A percentile compares a stretch with the other conserved stretches of the same genome.
phyloP scores from a whole-genome alignment of 2,888 invertebrate genomes.

The Phorcus lineatus region DNA sequence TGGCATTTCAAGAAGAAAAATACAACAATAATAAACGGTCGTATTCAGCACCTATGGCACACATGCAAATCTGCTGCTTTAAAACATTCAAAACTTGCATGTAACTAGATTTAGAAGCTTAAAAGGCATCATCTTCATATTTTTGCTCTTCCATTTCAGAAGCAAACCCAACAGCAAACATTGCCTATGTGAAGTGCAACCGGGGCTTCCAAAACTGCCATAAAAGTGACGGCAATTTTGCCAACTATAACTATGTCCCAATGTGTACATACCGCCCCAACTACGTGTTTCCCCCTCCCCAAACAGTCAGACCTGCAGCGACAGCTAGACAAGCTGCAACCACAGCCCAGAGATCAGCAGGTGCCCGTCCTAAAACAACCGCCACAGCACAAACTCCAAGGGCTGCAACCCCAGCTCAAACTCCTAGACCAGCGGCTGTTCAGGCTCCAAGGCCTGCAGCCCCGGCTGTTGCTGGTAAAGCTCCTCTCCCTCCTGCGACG shows the following conservation, averaged over 20 bases:
- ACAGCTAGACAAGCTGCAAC: too few relatives aligned
- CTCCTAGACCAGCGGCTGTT: neutral
- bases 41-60: too few relatives aligned
- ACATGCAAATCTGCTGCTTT: too few relatives aligned
- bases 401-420: neutral
- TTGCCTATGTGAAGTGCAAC: conserved; percentile 23
- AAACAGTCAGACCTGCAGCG: neutral
- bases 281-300: neutral
- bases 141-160: neutral
- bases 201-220: conserved; percentile 17
- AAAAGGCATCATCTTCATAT: neutral
- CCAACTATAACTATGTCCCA: conserved; percentile 28
- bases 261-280: conserved; percentile 22
- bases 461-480: neutral
- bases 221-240: conserved; percentile 26
- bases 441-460: neutral
- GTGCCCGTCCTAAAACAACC: neutral
- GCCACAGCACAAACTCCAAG: neutral
- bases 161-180: neutral
- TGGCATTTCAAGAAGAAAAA: too few relatives aligned
- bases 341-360: neutral
- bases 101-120: neutral
- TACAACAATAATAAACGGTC: too few relatives aligned
- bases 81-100: too few relatives aligned
- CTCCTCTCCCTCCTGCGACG: neutral